phyloP scores from a whole-genome alignment of 2,113 vertebrate species.

The Prunella himalayana region DNA sequence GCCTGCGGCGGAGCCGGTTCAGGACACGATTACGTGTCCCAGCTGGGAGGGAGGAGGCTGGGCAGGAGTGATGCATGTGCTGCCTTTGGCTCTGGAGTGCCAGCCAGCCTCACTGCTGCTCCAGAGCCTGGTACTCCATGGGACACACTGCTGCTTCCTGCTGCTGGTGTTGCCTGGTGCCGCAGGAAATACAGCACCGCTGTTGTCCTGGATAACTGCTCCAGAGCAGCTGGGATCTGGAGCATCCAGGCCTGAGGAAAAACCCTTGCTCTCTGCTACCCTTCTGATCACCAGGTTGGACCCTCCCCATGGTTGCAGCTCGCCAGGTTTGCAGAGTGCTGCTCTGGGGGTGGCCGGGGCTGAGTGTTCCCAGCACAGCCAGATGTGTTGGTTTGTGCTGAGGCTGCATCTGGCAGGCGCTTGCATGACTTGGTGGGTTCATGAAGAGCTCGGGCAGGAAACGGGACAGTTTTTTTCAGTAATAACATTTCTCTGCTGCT shows the following conservation, averaged over 20 bases:
- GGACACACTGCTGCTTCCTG: not conserved
- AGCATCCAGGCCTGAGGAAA: not conserved
- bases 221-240: not conserved
- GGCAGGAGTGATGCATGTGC: not conserved
- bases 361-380: not conserved
- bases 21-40: not conserved
- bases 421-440: accelerated
- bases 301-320: not conserved
- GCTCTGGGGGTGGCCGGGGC: not conserved
- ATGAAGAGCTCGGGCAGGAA: not conserved
- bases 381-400: not conserved
- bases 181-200: not conserved
- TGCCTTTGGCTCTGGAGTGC: not conserved
- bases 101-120: not conserved
- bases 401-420: accelerated
- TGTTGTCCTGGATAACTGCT: not conserved
- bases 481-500: not conserved
- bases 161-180: not conserved
- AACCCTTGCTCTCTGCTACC: not conserved
- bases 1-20: not conserved
- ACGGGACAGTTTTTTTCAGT: not conserved
- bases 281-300: accelerated
- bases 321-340: not conserved
- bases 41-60: not conserved
- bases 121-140: not conserved